Evolutionary conservation across 1,140 invertebrate genomes (phyloP).

Genomic region (Cylas formicarius): DNA sequence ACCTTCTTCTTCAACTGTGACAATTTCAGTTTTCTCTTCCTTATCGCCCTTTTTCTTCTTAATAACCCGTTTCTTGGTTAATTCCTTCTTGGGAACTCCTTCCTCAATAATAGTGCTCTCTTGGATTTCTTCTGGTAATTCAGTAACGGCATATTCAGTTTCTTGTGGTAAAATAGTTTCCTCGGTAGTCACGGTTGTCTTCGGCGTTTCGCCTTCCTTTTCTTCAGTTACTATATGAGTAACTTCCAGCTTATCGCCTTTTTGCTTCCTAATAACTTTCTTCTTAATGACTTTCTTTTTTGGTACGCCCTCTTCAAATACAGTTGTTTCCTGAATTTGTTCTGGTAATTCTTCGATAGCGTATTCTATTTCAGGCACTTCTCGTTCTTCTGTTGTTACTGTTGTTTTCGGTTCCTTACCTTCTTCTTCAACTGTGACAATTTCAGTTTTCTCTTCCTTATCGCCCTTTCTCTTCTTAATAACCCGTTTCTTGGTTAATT

Average conservation of each 20-base stretch:
- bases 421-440: slow-evolving; percentile 36
- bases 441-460: slow-evolving; percentile 33
- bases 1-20: slow-evolving; percentile 34
- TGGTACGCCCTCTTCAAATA: slow-evolving; percentile 30
- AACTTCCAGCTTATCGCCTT: slow-evolving; percentile 28
- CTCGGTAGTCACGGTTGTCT: slow-evolving; percentile 27
- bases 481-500: slow-evolving; percentile 36
- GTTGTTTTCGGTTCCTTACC: slow-evolving; percentile 35
- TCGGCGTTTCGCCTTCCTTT: slow-evolving; percentile 40
- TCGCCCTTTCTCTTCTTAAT: slow-evolving; percentile 30
- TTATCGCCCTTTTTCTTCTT: slow-evolving; percentile 34
- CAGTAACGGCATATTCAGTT: slow-evolving; percentile 30
- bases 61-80: slow-evolving; percentile 15
- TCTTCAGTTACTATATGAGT: slow-evolving; percentile 34
- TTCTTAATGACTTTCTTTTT: slow-evolving; percentile 31
- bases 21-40: slow-evolving; percentile 36
- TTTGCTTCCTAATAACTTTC: slow-evolving; percentile 26
- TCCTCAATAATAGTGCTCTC: slow-evolving; percentile 15
- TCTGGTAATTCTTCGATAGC: slow-evolving; percentile 29
- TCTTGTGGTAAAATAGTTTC: slow-evolving; percentile 14
- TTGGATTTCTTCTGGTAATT: slow-evolving; percentile 34
- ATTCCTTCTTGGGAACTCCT: slow-evolving; percentile 18
- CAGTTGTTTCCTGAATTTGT: slow-evolving; percentile 24
- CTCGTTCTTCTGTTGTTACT: slow-evolving; percentile 36
- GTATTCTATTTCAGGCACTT: slow-evolving; percentile 13